Conservation (phyloP, 2,797 vertebrate genomes). For the Tachyglossus aculeatus region DNA sequence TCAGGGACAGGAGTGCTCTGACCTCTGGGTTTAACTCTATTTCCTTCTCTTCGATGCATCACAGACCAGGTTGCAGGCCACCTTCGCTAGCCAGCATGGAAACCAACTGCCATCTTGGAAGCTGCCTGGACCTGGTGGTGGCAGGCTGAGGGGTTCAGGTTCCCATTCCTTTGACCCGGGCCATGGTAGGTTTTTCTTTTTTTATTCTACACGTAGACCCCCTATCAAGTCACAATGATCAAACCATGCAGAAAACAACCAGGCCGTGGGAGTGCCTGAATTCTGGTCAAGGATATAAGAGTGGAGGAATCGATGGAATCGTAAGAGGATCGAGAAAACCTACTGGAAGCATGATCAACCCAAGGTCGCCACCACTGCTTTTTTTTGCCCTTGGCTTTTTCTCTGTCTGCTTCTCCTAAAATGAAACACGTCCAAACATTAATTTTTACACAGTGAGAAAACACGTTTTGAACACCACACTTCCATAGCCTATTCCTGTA, state of each 20-base stretch:
- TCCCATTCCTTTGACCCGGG: too few species aligned
- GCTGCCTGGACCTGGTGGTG: not conserved
- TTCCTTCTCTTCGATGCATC: not conserved
- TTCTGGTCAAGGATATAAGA: slow-evolving; percentile 99
- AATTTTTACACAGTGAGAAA: slow-evolving; percentile 80
- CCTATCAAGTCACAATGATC: slow-evolving; percentile 80
- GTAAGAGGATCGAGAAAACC: slow-evolving; percentile 93
- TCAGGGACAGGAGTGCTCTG: not conserved
- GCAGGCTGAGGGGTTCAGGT: too few species aligned
- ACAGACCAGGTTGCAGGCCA: not conserved
- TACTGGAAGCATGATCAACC: slow-evolving; percentile 99
- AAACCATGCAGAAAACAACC: slow-evolving; percentile 78
- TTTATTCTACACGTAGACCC: slow-evolving; percentile 17
- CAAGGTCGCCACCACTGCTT: slow-evolving; percentile 99
- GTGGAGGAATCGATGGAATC: slow-evolving; percentile 83
- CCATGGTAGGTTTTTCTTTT: not conserved
- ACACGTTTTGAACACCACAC: slow-evolving; percentile 71
- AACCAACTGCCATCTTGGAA: not conserved
- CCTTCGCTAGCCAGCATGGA: not conserved
- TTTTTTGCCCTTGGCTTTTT: slow-evolving; percentile 99
- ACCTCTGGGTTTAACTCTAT: not conserved
- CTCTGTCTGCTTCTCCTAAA: slow-evolving; percentile 99
- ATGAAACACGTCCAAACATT: slow-evolving; percentile 94
- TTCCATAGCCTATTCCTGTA: slow-evolving; percentile 62
- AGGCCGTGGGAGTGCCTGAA: slow-evolving; percentile 69